phyloP scores from a whole-genome alignment of 2,797 vertebrate genomes.

The Geotria australis region DNA sequence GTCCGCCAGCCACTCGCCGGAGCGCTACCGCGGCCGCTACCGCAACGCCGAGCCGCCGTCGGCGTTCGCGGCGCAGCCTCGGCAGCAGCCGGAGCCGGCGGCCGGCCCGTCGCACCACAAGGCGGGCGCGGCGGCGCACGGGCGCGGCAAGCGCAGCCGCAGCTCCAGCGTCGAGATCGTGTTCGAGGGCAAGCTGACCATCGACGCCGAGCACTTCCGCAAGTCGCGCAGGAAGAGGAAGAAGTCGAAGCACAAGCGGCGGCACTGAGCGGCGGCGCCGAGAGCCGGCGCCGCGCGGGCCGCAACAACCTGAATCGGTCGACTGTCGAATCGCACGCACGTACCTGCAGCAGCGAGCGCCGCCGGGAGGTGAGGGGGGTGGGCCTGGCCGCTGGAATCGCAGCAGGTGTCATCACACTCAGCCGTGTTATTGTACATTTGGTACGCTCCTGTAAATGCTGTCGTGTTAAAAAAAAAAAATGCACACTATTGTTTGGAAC shows the following conservation, averaged over 20 bases:
- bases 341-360: too few relatives aligned
- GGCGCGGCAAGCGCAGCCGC: not conserved
- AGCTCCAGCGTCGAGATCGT: not conserved
- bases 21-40: not conserved
- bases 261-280: not conserved
- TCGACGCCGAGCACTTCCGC: not conserved
- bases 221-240: not conserved
- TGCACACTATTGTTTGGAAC: too few relatives aligned
- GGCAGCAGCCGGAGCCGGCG: not conserved
- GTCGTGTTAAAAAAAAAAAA: too few relatives aligned
- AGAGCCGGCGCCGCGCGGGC: too few relatives aligned
- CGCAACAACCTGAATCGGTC: too few relatives aligned
- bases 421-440: too few relatives aligned
- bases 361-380: too few relatives aligned
- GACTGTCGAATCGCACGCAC: too few relatives aligned
- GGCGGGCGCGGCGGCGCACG: not conserved
- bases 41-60: not conserved
- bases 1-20: not conserved
- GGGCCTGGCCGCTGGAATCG: too few relatives aligned
- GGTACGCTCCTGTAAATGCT: too few relatives aligned
- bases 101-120: not conserved
- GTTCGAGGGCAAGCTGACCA: not conserved
- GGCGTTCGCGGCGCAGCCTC: not conserved
- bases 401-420: too few relatives aligned
- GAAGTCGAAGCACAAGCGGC: not conserved